A percentile compares a stretch with the other conserved stretches of the same genome.
Evolutionary conservation across 2,113 vertebrate genomes (phyloP).

Genomic region (Albula goreensis): DNA sequence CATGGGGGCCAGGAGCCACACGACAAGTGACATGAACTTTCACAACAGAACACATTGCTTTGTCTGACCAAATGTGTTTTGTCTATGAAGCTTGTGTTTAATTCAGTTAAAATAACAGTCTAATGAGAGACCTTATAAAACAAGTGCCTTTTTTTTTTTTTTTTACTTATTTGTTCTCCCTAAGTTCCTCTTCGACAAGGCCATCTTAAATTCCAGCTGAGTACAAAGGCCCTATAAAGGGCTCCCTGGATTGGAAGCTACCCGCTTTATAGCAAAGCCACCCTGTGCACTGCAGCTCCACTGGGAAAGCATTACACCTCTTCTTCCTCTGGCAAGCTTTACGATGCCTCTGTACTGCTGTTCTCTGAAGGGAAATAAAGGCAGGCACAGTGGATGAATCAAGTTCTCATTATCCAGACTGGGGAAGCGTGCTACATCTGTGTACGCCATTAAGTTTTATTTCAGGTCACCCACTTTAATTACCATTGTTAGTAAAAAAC

Average conservation of each 20-base stretch:
- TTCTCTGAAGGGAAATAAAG: constrained; percentile 27
- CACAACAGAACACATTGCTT: background rate
- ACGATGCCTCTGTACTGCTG: constrained; percentile 10
- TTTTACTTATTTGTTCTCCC: constrained; percentile 16
- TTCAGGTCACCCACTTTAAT: constrained; percentile 23
- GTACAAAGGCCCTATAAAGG: constrained; percentile 3
- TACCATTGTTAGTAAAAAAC: constrained; percentile 16
- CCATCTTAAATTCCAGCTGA: constrained; percentile 15
- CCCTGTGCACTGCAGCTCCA: background rate
- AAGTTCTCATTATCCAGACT: constrained; percentile 23
- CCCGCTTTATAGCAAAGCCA: constrained; percentile 17
- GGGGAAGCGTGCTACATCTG: constrained; percentile 29
- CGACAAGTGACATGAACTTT: background rate
- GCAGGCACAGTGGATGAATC: constrained; percentile 28
- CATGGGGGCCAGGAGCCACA: too few species aligned
- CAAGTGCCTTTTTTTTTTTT: background rate
- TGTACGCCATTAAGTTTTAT: constrained; percentile 29
- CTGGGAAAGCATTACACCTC: constrained; percentile 22
- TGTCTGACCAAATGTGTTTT: background rate
- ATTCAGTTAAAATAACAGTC: background rate
- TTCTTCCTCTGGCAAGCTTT: constrained; percentile 2
- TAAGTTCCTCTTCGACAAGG: background rate
- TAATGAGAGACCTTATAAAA: constrained; percentile 3
- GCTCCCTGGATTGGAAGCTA: constrained; percentile 1
- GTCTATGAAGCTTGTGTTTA: background rate